Conservation (phyloP, 2,797 vertebrate genomes). For the Diceros bicornis region DNA sequence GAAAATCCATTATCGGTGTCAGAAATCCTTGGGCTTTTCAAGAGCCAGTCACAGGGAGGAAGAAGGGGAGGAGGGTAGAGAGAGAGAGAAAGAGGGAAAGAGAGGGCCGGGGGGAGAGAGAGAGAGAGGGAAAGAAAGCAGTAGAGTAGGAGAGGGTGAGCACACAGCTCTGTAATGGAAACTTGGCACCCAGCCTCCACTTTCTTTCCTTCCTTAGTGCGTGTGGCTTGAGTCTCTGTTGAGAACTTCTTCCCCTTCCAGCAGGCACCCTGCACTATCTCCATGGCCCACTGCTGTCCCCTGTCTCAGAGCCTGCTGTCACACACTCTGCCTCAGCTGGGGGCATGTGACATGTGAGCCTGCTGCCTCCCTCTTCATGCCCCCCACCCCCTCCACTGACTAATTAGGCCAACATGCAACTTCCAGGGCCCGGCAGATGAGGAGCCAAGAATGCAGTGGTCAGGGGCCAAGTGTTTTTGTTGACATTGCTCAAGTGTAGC, state of each 20-base stretch:
- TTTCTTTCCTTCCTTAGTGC: conserved; percentile 66
- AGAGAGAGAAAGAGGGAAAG: background rate
- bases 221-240: conserved; percentile 21
- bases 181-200: conserved; percentile 64
- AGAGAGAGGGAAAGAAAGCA: background rate
- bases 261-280: background rate
- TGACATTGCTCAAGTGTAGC: conserved; percentile 80
- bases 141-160: conserved; percentile 46
- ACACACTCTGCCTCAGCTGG: background rate
- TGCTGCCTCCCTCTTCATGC: background rate
- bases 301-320: background rate
- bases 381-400: background rate
- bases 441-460: conserved; percentile 80
- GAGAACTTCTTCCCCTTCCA: conserved; percentile 41
- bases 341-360: conserved; percentile 74
- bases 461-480: conserved; percentile 83
- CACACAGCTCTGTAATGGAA: conserved; percentile 79
- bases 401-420: conserved; percentile 83
- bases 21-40: background rate
- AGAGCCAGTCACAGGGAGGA: background rate
- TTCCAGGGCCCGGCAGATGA: conserved; percentile 76
- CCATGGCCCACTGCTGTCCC: fast-evolving
- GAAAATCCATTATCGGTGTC: conserved; percentile 22
- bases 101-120: background rate
- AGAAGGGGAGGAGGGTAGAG: background rate